A percentile compares a stretch with the other conserved stretches of the same genome.
These are phyloP conservation scores for Scatophagus argus DNA, from an alignment of 2,113 vertebrate genomes.

Conservation along the genomic window DNA sequence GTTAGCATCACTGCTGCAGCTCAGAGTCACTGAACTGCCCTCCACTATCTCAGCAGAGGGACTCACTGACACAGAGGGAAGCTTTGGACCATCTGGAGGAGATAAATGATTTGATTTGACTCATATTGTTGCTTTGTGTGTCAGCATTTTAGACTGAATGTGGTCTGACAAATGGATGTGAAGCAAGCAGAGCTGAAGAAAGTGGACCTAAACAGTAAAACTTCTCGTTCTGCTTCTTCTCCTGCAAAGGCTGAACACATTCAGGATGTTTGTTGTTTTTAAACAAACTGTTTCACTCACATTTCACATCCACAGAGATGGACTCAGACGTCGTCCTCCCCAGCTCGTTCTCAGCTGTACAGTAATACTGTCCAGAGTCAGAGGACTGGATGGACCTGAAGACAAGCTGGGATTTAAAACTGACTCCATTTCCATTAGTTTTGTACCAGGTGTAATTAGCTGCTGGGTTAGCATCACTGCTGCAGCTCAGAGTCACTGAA, in stretches of 20 bases:
- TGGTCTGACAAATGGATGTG: background rate
- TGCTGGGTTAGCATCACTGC: conserved; percentile 38
- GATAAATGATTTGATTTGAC: background rate
- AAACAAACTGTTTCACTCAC: conserved; percentile 27
- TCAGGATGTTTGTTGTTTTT: background rate
- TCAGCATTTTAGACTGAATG: background rate
- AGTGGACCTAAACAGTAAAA: background rate
- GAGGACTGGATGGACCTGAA: conserved; percentile 9
- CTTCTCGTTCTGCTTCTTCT: too few species aligned
- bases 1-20: conserved; percentile 6
- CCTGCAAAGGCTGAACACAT: background rate
- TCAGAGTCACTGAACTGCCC: background rate
- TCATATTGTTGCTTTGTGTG: background rate
- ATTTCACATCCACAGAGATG: conserved; percentile 31
- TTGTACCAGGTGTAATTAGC: conserved; percentile 39
- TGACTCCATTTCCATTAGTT: background rate
- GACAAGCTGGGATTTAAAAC: background rate
- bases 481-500: conserved; percentile 33
- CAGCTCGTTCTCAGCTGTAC: conserved; percentile 1
- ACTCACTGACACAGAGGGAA: background rate
- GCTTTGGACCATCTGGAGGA: background rate
- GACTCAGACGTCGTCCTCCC: accelerated
- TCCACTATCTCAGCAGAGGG: background rate
- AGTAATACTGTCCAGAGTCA: conserved; percentile 45
- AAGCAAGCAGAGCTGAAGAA: background rate